Percentiles rank a stretch among this genome's conserved stretches.
phyloP scores from a whole-genome alignment of 2,797 vertebrate species.

The Geotrypetes seraphini region DNA sequence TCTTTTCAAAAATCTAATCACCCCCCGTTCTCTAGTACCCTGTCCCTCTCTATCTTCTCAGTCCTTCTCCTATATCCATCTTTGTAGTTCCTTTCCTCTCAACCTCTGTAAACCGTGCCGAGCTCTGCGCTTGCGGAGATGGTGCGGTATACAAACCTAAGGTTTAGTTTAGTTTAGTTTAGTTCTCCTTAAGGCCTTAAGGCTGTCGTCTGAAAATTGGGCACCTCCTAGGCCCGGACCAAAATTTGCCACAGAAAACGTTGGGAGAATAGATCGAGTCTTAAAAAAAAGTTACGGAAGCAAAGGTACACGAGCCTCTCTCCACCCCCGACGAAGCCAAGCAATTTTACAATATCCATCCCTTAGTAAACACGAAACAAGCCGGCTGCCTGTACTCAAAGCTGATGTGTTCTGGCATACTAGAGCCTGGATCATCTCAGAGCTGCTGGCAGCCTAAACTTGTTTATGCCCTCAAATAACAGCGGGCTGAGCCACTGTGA shows the following conservation, averaged over 20 bases:
- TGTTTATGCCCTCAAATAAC: slow-evolving; percentile 6
- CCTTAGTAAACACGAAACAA: not conserved
- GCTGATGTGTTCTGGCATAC: slow-evolving; percentile 7
- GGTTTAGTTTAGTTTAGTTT: too few species aligned
- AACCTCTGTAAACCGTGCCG: too few species aligned
- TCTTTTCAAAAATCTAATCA: too few species aligned
- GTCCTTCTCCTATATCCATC: too few species aligned
- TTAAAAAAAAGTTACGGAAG: fast-evolving
- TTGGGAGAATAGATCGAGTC: not conserved
- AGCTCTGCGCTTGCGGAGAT: too few species aligned
- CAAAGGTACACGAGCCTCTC: fast-evolving
- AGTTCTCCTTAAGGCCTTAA: too few species aligned
- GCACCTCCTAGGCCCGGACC: slow-evolving; percentile 22
- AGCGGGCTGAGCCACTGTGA: slow-evolving; percentile 4
- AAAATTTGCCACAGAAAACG: not conserved
- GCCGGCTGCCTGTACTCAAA: slow-evolving; percentile 2
- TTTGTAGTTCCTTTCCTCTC: too few species aligned
- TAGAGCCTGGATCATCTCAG: slow-evolving; percentile 9
- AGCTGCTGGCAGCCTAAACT: slow-evolving; percentile 2
- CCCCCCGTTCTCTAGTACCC: too few species aligned
- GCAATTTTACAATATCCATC: slow-evolving; percentile 4
- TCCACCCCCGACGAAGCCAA: not conserved
- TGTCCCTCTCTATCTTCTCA: too few species aligned
- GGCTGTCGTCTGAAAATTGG: too few species aligned
- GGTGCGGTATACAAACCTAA: too few species aligned